Evolutionary conservation across 2,113 vertebrate genomes (phyloP).

Genomic region (Syngnathus floridae): DNA sequence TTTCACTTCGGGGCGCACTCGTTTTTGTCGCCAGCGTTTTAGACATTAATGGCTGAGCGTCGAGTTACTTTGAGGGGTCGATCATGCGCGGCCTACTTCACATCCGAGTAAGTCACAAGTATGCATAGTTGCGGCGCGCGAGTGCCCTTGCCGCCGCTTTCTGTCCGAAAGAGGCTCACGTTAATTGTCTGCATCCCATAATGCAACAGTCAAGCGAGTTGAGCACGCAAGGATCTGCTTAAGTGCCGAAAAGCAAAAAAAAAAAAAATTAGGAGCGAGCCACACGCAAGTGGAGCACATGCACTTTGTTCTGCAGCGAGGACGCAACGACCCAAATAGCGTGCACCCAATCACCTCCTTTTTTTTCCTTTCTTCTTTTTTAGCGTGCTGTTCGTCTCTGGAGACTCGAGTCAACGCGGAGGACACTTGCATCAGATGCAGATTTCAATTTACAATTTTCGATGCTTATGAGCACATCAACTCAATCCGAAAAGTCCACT

Average conservation of each 20-base stretch:
- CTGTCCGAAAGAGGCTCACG: neutral
- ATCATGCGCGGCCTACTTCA: neutral
- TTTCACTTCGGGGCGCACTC: neutral
- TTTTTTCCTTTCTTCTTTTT: neutral
- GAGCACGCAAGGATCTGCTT: neutral
- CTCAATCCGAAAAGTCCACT: neutral
- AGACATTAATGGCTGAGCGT: neutral
- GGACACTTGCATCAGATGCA: neutral
- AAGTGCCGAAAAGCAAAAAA: constrained; percentile 1
- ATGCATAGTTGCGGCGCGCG: neutral
- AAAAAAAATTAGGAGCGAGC: neutral
- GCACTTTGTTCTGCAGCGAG: neutral
- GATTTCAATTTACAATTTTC: neutral
- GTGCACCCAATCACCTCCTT: neutral
- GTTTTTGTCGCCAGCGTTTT: neutral
- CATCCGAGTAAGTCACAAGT: neutral
- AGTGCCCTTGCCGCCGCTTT: neutral
- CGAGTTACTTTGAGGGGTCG: neutral
- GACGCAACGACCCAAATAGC: constrained; percentile 2
- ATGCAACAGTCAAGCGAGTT: neutral
- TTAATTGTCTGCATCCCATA: neutral
- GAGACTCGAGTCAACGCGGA: neutral
- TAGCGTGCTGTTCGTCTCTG: neutral
- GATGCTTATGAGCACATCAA: neutral
- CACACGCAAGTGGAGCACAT: neutral